Conservation (phyloP, 2,888 invertebrate species). For the Pseudanteris insignis region DNA sequence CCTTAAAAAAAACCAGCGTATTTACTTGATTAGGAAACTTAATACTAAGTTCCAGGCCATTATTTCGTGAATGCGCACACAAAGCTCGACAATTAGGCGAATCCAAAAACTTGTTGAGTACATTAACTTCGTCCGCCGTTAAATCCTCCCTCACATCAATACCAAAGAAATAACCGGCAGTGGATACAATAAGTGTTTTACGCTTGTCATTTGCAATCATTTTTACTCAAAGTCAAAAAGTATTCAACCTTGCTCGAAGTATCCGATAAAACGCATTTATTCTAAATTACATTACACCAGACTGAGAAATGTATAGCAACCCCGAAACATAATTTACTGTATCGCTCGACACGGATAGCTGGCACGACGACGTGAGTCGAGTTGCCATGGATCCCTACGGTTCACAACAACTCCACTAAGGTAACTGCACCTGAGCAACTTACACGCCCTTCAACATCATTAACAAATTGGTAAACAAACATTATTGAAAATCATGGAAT, state of each 20-base stretch:
- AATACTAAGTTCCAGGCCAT: conserved; percentile 51
- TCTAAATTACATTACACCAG: too few relatives aligned
- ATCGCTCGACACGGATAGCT: conserved; percentile 8
- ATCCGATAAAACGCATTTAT: too few relatives aligned
- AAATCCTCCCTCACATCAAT: conserved; percentile 33
- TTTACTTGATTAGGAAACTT: conserved; percentile 53
- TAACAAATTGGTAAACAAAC: too few relatives aligned
- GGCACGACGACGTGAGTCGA: conserved; percentile 5
- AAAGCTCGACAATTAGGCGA: conserved; percentile 55
- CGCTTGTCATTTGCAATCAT: conserved; percentile 56
- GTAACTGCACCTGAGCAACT: too few relatives aligned
- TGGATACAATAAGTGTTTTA: conserved; percentile 54
- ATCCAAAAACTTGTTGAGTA: conserved; percentile 59
- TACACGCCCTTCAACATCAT: too few relatives aligned
- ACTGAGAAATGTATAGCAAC: background rate
- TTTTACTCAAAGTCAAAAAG: too few relatives aligned
- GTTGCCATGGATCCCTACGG: conserved; percentile 28
- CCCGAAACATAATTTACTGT: background rate
- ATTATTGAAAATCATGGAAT: too few relatives aligned
- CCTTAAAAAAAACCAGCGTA: conserved; percentile 63
- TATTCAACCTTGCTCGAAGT: too few relatives aligned
- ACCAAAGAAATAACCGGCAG: conserved; percentile 60
- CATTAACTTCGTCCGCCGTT: conserved; percentile 45
- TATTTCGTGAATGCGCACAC: conserved; percentile 50
- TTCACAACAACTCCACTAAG: conserved; percentile 36